Conservation (phyloP, 1,140 invertebrate species). For the Platyscapa corneri region DNA sequence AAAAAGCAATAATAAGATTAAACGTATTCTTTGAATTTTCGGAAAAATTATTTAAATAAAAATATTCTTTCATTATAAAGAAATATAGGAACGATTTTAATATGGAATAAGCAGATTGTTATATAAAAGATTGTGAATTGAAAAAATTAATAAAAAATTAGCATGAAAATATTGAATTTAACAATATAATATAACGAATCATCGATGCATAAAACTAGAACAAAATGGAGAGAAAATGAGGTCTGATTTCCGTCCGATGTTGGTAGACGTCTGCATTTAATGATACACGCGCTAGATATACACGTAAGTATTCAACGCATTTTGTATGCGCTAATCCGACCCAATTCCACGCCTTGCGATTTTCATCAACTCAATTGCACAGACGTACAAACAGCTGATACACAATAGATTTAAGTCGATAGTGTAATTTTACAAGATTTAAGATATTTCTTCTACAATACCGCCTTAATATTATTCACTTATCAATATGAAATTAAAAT, state of each 20-base stretch:
- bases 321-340: slow-evolving; percentile 25
- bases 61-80: too few relatives aligned
- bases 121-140: too few relatives aligned
- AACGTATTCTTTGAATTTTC: too few relatives aligned
- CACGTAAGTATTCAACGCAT: background rate
- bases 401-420: too few relatives aligned
- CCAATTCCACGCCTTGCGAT: slow-evolving; percentile 21
- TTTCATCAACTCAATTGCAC: background rate
- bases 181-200: background rate
- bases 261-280: background rate
- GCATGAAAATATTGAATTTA: background rate
- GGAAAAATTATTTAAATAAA: too few relatives aligned
- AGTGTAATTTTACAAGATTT: background rate
- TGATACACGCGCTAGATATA: slow-evolving; percentile 15
- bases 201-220: background rate
- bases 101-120: too few relatives aligned
- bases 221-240: background rate
- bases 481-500: background rate
- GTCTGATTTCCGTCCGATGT: background rate
- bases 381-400: background rate
- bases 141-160: too few relatives aligned
- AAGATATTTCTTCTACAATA: background rate
- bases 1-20: too few relatives aligned
- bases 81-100: too few relatives aligned
- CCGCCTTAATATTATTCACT: background rate